A percentile compares a stretch with the other conserved stretches of the same genome.
These are phyloP conservation scores for Trididemnum clinides DNA, from an alignment of 23 tunicate species.

Conservation along the genomic window DNA sequence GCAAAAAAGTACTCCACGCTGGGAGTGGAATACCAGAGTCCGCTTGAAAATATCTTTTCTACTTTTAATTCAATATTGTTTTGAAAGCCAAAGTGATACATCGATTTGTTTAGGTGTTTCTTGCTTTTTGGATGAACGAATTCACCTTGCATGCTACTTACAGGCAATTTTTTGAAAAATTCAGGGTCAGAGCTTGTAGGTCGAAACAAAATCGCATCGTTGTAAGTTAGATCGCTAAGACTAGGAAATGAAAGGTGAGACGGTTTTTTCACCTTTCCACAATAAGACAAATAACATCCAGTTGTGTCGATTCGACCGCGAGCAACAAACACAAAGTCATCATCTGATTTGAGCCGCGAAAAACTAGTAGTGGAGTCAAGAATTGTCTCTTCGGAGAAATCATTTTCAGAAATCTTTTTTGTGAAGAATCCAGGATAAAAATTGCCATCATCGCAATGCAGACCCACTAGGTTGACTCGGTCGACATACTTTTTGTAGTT, in stretches of 20 bases:
- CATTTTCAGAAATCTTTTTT: too few species aligned
- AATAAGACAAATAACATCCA: slow-evolving; percentile 31
- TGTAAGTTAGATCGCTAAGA: too few species aligned
- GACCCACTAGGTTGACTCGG: slow-evolving; percentile 16
- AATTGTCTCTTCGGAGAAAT: too few species aligned
- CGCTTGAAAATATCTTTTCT: slow-evolving; percentile 4
- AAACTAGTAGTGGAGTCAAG: too few species aligned
- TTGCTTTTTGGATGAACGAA: too few species aligned
- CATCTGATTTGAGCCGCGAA: not conserved
- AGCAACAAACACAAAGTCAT: slow-evolving; percentile 1
- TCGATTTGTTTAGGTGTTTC: not conserved
- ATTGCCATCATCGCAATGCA: slow-evolving; percentile 15
- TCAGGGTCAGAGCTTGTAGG: too few species aligned
- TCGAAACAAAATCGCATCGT: too few species aligned
- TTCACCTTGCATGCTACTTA: too few species aligned
- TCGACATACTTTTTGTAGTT: too few species aligned
- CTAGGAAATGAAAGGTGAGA: too few species aligned
- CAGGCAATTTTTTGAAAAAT: too few species aligned
- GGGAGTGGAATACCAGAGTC: slow-evolving; percentile 13
- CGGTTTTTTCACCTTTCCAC: too few species aligned
- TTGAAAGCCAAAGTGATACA: slow-evolving; percentile 26
- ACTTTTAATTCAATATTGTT: slow-evolving; percentile 28
- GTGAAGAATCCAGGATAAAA: slow-evolving; percentile 61
- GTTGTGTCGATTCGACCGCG: slow-evolving; percentile 34
- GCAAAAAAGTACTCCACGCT: slow-evolving; percentile 28